A percentile compares a stretch with the other conserved stretches of the same genome.
phyloP scores from a whole-genome alignment of 2,113 vertebrate genomes.

The Calidris pugnax region DNA sequence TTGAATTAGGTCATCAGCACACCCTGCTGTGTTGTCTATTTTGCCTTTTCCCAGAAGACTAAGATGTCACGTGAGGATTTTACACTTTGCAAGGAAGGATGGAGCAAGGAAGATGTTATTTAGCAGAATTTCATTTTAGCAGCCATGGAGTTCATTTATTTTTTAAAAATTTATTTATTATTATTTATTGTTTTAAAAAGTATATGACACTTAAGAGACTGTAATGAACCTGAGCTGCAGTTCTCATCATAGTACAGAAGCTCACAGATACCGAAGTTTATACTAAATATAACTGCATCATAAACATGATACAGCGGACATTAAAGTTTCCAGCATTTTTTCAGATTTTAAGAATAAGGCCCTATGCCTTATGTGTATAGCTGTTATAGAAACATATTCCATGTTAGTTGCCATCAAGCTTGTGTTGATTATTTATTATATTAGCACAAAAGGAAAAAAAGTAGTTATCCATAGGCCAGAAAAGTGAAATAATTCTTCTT shows the following conservation, averaged over 20 bases:
- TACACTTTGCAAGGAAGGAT: background rate
- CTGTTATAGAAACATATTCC: background rate
- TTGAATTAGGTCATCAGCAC: conserved; percentile 4
- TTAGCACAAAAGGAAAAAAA: background rate
- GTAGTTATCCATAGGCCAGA: background rate
- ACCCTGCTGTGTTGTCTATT: background rate
- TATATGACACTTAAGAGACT: background rate
- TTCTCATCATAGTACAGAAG: background rate
- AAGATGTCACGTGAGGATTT: background rate
- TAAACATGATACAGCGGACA: background rate
- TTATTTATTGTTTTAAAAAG: background rate
- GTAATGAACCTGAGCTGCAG: background rate
- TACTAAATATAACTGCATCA: background rate
- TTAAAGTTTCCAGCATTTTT: background rate
- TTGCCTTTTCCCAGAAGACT: background rate
- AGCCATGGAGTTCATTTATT: background rate
- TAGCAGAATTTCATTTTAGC: background rate
- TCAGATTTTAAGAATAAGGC: background rate
- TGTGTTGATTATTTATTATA: background rate
- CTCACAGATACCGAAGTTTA: background rate
- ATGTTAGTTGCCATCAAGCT: background rate
- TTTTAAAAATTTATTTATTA: background rate
- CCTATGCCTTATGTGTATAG: background rate
- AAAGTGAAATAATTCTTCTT: background rate
- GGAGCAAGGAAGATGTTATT: background rate